Percentiles rank a stretch among this genome's conserved stretches.
phyloP scores from a whole-genome alignment of 2,797 vertebrate genomes.

The Anabas testudineus region DNA sequence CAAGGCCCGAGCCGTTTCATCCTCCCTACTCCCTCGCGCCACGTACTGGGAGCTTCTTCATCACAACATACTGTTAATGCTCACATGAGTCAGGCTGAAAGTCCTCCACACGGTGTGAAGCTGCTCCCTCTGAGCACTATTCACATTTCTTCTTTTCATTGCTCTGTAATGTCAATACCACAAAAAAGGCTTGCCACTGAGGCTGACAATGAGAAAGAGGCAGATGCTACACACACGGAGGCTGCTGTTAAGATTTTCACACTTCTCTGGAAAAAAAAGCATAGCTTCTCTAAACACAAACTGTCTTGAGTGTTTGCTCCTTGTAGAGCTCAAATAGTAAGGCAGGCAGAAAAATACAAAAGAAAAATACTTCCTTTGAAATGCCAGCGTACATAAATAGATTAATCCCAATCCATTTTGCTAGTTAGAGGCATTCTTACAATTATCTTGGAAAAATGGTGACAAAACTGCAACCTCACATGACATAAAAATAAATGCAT shows the following conservation, averaged over 20 bases:
- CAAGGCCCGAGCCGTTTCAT: slow-evolving; percentile 48
- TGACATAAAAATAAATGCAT: background rate
- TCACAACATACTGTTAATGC: background rate
- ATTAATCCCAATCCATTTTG: slow-evolving; percentile 1
- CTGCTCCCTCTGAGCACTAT: slow-evolving; percentile 18
- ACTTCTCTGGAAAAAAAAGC: background rate
- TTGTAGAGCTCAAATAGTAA: slow-evolving; percentile 2
- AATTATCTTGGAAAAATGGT: background rate
- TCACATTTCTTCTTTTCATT: slow-evolving; percentile 34
- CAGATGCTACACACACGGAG: background rate
- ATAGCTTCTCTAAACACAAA: background rate
- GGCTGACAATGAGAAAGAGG: slow-evolving; percentile 12
- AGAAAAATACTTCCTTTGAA: slow-evolving; percentile 5
- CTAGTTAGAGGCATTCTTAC: slow-evolving; percentile 8
- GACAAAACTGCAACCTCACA: slow-evolving; percentile 14
- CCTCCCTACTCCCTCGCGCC: background rate
- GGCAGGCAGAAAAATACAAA: background rate
- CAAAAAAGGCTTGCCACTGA: slow-evolving; percentile 18
- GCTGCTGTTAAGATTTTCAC: slow-evolving; percentile 13
- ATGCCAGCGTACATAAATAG: slow-evolving; percentile 1
- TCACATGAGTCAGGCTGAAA: slow-evolving; percentile 8
- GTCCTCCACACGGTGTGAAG: slow-evolving; percentile 25
- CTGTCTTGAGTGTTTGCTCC: slow-evolving; percentile 6
- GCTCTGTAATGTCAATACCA: slow-evolving; percentile 23
- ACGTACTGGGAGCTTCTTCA: background rate